These are phyloP conservation scores for Antheraea assamensis DNA, from an alignment of 2,888 invertebrate species.

Conservation along the genomic window DNA sequence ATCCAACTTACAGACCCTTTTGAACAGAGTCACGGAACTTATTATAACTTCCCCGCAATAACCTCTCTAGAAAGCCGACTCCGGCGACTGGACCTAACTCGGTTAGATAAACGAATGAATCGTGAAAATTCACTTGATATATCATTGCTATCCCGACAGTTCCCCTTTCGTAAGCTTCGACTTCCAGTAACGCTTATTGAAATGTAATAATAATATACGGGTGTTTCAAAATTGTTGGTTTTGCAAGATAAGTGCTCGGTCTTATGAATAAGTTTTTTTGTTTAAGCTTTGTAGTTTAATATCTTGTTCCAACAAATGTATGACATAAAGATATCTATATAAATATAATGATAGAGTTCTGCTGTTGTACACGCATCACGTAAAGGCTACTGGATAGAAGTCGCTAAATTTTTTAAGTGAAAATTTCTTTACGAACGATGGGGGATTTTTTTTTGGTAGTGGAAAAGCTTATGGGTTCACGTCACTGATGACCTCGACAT, in stretches of 20 bases:
- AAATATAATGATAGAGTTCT: no score
- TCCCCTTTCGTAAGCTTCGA: background rate
- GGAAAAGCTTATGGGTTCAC: no score
- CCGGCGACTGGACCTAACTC: constrained; percentile 33
- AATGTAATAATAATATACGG: background rate
- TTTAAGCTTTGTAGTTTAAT: no score
- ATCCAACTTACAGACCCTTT: background rate
- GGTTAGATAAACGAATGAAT: constrained; percentile 29
- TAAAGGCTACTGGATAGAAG: no score
- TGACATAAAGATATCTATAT: no score
- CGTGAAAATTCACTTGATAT: constrained; percentile 21
- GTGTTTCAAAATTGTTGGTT: background rate
- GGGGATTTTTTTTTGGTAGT: no score
- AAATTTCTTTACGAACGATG: background rate
- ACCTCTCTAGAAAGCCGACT: constrained; percentile 31
- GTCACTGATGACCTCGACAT: no score
- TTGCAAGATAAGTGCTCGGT: no score
- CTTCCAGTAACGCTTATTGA: background rate
- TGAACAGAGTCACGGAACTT: constrained; percentile 35
- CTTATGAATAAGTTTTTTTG: no score
- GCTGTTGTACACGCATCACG: no score
- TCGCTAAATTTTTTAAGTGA: no score
- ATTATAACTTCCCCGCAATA: constrained; percentile 52
- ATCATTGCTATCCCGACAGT: constrained; percentile 2
- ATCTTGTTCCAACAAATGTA: no score